Base-by-base conservation (phyloP, 2,888 invertebrate species). In the Pandemis corylana region DNA sequence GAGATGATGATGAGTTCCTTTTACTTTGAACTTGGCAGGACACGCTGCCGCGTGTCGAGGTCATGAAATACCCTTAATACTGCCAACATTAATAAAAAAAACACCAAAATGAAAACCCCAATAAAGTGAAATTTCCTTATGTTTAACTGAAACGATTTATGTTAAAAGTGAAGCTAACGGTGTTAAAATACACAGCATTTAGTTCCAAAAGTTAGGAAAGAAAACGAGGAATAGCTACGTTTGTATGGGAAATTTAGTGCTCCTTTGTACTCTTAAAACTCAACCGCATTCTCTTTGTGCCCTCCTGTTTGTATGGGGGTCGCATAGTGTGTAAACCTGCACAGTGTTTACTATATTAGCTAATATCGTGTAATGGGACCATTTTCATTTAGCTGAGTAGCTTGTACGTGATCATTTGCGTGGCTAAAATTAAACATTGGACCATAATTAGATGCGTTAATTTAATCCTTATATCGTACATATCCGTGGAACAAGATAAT, bases 371-470 rank as follows among this genome's bases (percentile, higher is more conserved):
- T 70, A 74, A 74, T 66, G 42, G 69, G 64, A 61, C 64, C 59
- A 68, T 73, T 73, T 64, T 73, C 68, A 73, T 69, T 73, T 28
- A 49, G 73, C 68, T 73, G 64, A 64, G 63, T 49, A 15, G 68
- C 46, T 13, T 12, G 68, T 68, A 64, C 68, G 63, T 72, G 71
- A 67, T 66, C 64, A 68, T 68, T 73, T 68, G 42, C 10, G 65
- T 49, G 42, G 62, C 36, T 62, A 51, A 67, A 51, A 62, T 67
- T 66, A 42, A 41, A 68, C 56, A 67, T 67, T 63, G 10, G 62
- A 10, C 53, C 62, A 36, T 63, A 68, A 73, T 73, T 64, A 49
- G 64, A 53, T 59, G 20, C n/a, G 12, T 56, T 36, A 36, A 72
- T 56, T 56, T 64, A 36, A 56, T 68, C 10, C 46, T 41, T 20